These are phyloP conservation scores for Malurus leucopterus DNA, from an alignment of 2,797 vertebrate species.

Conservation along the genomic window DNA sequence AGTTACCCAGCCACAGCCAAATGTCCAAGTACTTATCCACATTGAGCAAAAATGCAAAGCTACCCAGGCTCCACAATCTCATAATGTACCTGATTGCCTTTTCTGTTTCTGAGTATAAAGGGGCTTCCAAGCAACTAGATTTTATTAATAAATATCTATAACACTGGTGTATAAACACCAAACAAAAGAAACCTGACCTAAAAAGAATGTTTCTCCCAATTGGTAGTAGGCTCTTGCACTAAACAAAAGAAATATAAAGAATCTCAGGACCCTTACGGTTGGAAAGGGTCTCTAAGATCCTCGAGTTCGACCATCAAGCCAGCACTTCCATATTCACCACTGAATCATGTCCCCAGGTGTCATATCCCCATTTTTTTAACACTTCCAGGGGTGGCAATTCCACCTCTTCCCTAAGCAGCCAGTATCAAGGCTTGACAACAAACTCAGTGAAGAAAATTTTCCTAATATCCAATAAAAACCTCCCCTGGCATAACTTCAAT, in stretches of 20 bases:
- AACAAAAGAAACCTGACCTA: background rate
- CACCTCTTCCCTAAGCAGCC: background rate
- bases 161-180: background rate
- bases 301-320: background rate
- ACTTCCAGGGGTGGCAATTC: background rate
- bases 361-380: background rate
- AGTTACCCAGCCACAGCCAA: background rate
- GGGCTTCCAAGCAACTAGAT: background rate
- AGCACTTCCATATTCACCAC: background rate
- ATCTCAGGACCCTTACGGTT: background rate
- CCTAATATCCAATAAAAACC: background rate
- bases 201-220: fast-evolving
- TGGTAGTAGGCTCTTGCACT: background rate
- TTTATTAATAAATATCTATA: background rate
- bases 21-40: background rate
- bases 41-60: background rate
- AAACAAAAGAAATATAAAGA: background rate
- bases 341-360: background rate
- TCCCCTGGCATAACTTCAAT: background rate
- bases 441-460: background rate
- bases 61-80: background rate
- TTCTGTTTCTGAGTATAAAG: background rate
- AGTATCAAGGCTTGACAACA: background rate
- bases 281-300: background rate
- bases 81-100: background rate